Base-by-base conservation (phyloP, 1,140 invertebrate genomes). In the Drosophila nigromelanica region DNA sequence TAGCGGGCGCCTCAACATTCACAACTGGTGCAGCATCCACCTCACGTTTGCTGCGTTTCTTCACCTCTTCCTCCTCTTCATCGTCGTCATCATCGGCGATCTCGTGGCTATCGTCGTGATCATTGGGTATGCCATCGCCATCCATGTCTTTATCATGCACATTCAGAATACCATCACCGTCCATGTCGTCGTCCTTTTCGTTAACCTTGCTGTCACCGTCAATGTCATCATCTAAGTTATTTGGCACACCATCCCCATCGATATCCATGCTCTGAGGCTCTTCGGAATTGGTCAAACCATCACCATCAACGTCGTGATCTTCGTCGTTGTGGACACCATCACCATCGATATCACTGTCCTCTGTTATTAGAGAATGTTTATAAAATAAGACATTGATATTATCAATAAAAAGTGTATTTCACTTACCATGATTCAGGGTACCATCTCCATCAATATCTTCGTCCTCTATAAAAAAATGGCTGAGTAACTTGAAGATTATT, bases 401-500 rank as follows among this genome's bases (percentile, higher is more conserved):
- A 8, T 35, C 5, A 7, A 35, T 10, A 1, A 8, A 3, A 10
- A 3, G 0, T 35, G 8, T 10, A 0, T 5, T 63, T 8, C n/a
- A 45, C 69, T 14, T 39, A 87, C 83, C 73, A 14, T 78, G 81
- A 56, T 83, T 83, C 3, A 73, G 62, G 5, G 63, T 66, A 27
- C 80, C 80, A 63, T 83, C 80, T 45, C 80, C 78, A 62, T 83
- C 80, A 48, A 83, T 77, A 50, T 83, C 80, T 35, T 80, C 78
- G 35, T 87, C 75, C 43, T 72, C 73, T 76, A 42, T 10, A 50
- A 35, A 24, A 30, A 30, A 27, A 1, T 12, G 7, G 1, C 24
- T 72, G 72, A 64, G 18, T 62, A 59, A 50, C 87, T 91, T 93
- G 92, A 73, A 91, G 70, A 71, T 92, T 91, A 68, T 93, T 92